Base-by-base conservation (phyloP, 2,797 vertebrate genomes). In the Hyperoplus immaculatus region DNA sequence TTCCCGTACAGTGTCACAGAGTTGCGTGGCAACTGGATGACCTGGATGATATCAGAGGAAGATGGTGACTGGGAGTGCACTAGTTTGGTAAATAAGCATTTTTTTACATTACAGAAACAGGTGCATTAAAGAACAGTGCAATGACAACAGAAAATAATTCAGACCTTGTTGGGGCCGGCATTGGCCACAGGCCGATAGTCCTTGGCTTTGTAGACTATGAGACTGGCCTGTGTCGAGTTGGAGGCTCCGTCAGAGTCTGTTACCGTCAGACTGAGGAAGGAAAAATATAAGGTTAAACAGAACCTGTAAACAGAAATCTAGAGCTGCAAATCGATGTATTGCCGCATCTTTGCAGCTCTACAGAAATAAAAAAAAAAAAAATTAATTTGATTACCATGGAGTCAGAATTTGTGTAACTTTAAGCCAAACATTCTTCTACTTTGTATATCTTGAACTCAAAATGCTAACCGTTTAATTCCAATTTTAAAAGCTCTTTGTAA, bases 101-200 rank as follows among this genome's bases (percentile, higher is more conserved):
- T 41, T n/a, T 8, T 16, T 29, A 29, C 29, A 29, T 29, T 29
- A 29, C 29, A 29, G 3, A 29, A 29, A 29, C 29, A 54, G 3
- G 6, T 47, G 41, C 11, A 46, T 18, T 65, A 0, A 38, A 67
- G 3, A 72, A 49, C 43, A 42, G 41, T 58, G 5, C 5, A 1
- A 21, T 0, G 39, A 55, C 0, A 0, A 45, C 1, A 38, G 56
- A 41, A 51, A 57, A 18, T 0, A 12, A 2, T 43, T 53, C 71
- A 16, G 51, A 94, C 92, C 91, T 92, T 96, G 91, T 97, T 99
- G 0, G 98, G 94, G 43, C 98, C 97, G 0, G 97, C 95, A 0
- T 97, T 99, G 72, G 98, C 98, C 80, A 97, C 96, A 0, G 98
- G 98, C 1, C 93, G 94, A 86, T 99, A 99, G 89, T 99, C 98